Conservation (phyloP, 2,113 vertebrate species). For the Tenebrosternarchus preto region DNA sequence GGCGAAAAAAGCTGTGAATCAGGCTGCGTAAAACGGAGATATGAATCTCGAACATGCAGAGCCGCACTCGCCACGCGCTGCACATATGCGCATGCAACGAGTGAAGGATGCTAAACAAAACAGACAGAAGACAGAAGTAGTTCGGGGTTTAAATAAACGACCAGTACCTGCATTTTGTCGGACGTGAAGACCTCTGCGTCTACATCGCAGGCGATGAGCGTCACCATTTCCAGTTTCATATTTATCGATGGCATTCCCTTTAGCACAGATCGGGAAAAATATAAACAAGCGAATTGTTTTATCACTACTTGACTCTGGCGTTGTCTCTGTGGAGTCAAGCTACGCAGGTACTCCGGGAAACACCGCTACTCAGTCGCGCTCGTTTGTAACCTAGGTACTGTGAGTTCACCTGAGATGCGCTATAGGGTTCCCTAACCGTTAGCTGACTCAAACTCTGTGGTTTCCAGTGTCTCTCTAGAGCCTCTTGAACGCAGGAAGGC, state of each 20-base stretch:
- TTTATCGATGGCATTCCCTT: conserved; percentile 82
- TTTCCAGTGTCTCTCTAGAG: neutral
- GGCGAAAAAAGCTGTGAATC: too few relatives aligned
- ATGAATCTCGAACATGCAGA: too few relatives aligned
- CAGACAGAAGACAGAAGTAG: conserved; percentile 35
- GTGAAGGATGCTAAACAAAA: neutral
- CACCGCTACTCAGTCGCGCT: too few relatives aligned
- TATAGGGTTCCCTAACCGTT: neutral
- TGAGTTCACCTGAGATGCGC: conserved; percentile 20
- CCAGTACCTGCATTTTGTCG: conserved; percentile 79
- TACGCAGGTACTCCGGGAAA: too few relatives aligned
- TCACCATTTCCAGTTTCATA: conserved; percentile 83
- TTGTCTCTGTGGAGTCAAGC: too few relatives aligned
- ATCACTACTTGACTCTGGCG: neutral
- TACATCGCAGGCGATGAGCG: conserved; percentile 81
- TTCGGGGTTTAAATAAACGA: neutral
- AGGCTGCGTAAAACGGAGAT: too few relatives aligned
- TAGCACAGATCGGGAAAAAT: conserved; percentile 41
- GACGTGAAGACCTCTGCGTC: conserved; percentile 79
- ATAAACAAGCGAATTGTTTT: neutral
- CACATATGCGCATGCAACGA: too few relatives aligned
- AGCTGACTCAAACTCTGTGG: conserved; percentile 32
- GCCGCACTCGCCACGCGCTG: too few relatives aligned
- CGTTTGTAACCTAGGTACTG: too few relatives aligned
- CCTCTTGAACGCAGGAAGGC: conserved; percentile 40